Evolutionary conservation across 2,888 invertebrate genomes (phyloP), one percentile per base, ranked within the genome.

Genomic region (Tineola bisselliella): DNA sequence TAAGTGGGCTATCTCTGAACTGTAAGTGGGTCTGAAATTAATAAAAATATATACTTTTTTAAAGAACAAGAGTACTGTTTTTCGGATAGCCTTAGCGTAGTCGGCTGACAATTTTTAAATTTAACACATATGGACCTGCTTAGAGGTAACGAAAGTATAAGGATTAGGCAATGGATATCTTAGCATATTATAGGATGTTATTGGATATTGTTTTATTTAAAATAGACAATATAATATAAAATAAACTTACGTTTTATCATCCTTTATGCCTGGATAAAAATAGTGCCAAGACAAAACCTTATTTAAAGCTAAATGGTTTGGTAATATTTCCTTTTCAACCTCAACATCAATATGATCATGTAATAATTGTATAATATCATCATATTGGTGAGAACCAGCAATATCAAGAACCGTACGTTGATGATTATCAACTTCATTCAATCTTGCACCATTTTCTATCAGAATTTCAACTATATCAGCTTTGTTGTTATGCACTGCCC

Each of bases 401-500:
- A 90, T 82, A 44, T 90, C 88, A 62, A 82, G 70, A 6, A 84
- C 79, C 11, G 88, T 87, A 60, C 88, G 76, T 52, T 81, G 79
- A 63, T 82, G 75, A 63, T 81, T 77, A 74, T 91, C 91, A 10
- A 75, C 76, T 68, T 88, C 82, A 12, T 75, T 75, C 57, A 78
- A 68, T 63, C 89, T 79, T 12, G 89, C 89, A n/a, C 87, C 88
- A 58, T 80, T 73, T 15, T 84, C 72, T 60, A 91, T 74, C 0
- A 92, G 79, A 64, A 88, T 69, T 70, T 88, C 78, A 15, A 90
- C 77, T 61, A 89, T 81, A 62, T 89, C 86, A 13, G 78, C 70
- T 66, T 88, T 83, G 67, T 91, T 90, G 65, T 84, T 83, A 65
- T 87, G 81, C 10, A 87, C 88, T 59, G 91, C 91, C 88, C 90